Evolutionary conservation across 64 coral and sea anemone species (phyloP).

Genomic region (Stichodactyla helianthus): DNA sequence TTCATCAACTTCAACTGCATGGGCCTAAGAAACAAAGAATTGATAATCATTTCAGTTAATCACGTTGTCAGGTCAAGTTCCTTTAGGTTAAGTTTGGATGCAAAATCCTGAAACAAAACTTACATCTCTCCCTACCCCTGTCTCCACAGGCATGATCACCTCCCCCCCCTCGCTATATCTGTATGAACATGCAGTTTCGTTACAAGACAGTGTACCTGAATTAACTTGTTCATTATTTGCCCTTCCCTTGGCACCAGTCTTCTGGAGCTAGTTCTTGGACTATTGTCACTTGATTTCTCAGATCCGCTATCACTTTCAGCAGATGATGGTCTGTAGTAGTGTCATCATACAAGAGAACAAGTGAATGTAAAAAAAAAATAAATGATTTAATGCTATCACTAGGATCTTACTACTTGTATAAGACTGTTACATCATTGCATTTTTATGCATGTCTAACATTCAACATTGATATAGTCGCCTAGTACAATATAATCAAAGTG

Average conservation of each 20-base stretch:
- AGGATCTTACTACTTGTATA: too few species aligned
- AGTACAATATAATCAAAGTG: too few species aligned
- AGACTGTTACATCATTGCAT: too few species aligned
- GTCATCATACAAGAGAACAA: too few species aligned
- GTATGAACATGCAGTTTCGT: too few species aligned
- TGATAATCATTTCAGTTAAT: background rate
- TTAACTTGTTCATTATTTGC: conserved; percentile 64
- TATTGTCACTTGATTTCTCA: conserved; percentile 29
- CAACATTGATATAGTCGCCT: too few species aligned
- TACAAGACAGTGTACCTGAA: conserved; percentile 24
- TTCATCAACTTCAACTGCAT: conserved; percentile 62
- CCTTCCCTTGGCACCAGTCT: conserved; percentile 82
- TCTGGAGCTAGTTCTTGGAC: conserved; percentile 14
- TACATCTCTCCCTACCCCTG: background rate
- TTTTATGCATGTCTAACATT: too few species aligned
- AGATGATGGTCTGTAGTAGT: conserved; percentile 3
- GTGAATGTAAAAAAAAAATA: too few species aligned
- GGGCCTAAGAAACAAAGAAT: conserved; percentile 19
- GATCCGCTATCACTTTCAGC: conserved; percentile 33
- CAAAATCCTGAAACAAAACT: too few species aligned
- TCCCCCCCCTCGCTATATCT: background rate
- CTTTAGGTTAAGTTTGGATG: too few species aligned
- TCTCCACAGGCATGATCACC: background rate
- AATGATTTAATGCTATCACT: too few species aligned
- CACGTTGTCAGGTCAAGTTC: background rate